Evolutionary conservation across 2,797 vertebrate species (phyloP).

Genomic region (Propithecus deckenii): DNA sequence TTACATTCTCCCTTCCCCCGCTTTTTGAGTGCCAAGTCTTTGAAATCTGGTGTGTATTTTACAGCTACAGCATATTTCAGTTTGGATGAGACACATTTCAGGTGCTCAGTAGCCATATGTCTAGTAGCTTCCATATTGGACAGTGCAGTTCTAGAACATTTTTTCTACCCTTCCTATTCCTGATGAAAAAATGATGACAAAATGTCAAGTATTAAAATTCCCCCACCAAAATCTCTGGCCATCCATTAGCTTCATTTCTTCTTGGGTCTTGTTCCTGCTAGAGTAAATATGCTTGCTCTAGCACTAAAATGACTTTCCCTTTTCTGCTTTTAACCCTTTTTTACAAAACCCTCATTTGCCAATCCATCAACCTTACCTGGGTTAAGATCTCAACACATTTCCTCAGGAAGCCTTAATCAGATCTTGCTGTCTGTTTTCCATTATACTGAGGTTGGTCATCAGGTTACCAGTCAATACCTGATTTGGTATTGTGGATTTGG

Average conservation of each 20-base stretch:
- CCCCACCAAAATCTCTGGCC: not conserved
- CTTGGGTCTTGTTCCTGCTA: not conserved
- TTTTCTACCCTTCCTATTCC: not conserved
- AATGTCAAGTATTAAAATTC: not conserved
- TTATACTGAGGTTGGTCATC: not conserved
- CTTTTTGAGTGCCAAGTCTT: not conserved
- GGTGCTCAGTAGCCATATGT: not conserved
- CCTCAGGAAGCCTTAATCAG: not conserved
- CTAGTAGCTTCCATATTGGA: not conserved
- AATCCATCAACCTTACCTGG: not conserved
- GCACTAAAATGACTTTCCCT: not conserved
- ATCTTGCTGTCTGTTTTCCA: not conserved
- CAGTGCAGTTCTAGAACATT: not conserved
- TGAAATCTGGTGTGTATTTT: not conserved
- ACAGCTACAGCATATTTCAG: not conserved
- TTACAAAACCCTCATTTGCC: not conserved
- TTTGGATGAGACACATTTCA: not conserved
- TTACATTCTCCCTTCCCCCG: not conserved
- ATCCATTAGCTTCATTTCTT: not conserved
- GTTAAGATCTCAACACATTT: not conserved
- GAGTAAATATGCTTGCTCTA: not conserved
- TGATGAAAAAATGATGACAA: not conserved
- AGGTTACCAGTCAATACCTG: not conserved
- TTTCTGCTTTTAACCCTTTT: not conserved
- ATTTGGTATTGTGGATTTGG: not conserved